Base-by-base conservation (phyloP, 2,888 invertebrate species). In the Itoplectis maculator region DNA sequence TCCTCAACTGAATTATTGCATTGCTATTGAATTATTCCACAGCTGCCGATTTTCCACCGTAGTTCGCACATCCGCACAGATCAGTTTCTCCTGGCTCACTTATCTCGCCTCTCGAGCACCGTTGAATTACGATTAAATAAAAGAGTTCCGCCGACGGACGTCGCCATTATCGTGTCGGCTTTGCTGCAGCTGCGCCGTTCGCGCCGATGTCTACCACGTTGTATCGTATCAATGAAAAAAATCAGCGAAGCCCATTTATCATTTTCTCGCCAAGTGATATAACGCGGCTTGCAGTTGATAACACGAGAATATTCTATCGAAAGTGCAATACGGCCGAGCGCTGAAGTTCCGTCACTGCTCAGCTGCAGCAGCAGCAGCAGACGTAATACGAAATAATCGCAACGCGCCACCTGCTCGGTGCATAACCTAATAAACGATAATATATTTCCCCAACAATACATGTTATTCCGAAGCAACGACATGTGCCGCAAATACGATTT, bases 341-440 rank as follows among this genome's bases (percentile, higher is more conserved):
- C n/a, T 15, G 23, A 4, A 45, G 7, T 1, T 6, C 2, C 40
- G 18, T 68, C n/a, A n/a, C n/a, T n/a, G n/a, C n/a, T n/a, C n/a
- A n/a, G 29, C 7, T 29, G 29, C 20, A 15, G 9, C 20, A 40
- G 13, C 6, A n/a, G 2, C 35, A 13, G 6, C 13, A 51, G 20
- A 9, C 20, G 1, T 8, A 11, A n/a, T 6, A 13, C 18, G n/a
- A 23, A 11, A 54, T n/a, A 51, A 35, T 20, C 3, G 13, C n/a
- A 42, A 9, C 37, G 54, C 59, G 45, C 68, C 47, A 76, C 13
- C 59, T 49, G 76, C 37, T 76, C 40, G 13, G 45, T n/a, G 13
- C 37, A 54, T 68, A 68, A 76, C 76, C 76, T 76, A 45, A 35
- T 35, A n/a, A n/a, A n/a, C 45, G 45, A 35, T 45, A 35, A 47